Evolutionary conservation across 64 coral and sea anemone genomes (phyloP).

Genomic region (Dendrophyllia cribrosa): DNA sequence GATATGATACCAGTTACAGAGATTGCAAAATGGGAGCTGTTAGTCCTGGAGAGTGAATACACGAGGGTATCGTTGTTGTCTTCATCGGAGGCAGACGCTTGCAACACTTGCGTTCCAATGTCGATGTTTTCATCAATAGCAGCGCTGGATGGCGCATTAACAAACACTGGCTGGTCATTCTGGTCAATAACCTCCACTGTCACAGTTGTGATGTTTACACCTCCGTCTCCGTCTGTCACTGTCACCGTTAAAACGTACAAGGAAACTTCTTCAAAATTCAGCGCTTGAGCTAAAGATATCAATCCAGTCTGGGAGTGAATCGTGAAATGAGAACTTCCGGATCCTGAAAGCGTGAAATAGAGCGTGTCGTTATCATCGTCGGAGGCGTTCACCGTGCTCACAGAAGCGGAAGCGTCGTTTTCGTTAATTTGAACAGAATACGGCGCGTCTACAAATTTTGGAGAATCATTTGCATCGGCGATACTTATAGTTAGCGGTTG

Average conservation of each 20-base stretch:
- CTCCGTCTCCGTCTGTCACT: conserved; percentile 37
- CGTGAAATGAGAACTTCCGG: conserved; percentile 38
- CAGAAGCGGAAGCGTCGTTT: conserved; percentile 22
- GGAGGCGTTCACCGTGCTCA: conserved; percentile 17
- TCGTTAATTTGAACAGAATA: conserved; percentile 41
- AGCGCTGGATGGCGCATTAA: conserved; percentile 16
- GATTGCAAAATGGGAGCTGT: conserved; percentile 50
- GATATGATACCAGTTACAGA: conserved; percentile 57
- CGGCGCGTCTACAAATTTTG: conserved; percentile 29
- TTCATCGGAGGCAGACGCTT: conserved; percentile 42
- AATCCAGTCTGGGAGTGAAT: conserved; percentile 48
- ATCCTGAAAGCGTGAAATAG: conserved; percentile 38
- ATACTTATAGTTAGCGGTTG: conserved; percentile 52
- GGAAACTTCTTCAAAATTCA: conserved; percentile 44
- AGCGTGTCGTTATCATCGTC: conserved; percentile 61
- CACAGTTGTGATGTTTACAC: conserved; percentile 25
- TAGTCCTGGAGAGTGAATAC: conserved; percentile 26
- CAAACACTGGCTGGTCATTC: conserved; percentile 40
- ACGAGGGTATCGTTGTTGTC: conserved; percentile 31
- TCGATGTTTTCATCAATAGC: conserved; percentile 50
- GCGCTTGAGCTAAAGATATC: conserved; percentile 12
- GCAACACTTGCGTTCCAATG: conserved; percentile 29
- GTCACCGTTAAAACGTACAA: conserved; percentile 37
- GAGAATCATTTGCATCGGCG: conserved; percentile 55
- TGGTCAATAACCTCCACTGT: conserved; percentile 35